These are phyloP conservation scores for Heliocidaris tuberculata DNA, from an alignment of 35 echinoderm and acorn worm species.

Conservation along the genomic window DNA sequence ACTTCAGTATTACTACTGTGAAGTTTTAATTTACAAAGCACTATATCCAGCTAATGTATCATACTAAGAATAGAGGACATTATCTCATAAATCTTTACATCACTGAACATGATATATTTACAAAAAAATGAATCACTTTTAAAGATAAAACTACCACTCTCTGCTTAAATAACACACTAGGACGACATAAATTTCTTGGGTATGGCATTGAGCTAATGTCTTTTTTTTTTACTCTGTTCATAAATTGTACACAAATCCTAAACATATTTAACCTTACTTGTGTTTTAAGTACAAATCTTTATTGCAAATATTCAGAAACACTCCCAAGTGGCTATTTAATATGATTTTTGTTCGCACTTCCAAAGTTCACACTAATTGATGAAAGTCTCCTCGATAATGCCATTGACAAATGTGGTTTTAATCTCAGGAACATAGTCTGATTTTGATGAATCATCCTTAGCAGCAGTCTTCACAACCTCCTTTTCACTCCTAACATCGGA, in stretches of 20 bases:
- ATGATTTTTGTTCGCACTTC: background rate
- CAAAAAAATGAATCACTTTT: background rate
- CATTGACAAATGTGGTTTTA: conserved; percentile 35
- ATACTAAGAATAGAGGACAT: background rate
- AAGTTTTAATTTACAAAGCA: background rate
- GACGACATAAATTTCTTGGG: background rate
- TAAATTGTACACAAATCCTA: background rate
- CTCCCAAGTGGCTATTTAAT: background rate
- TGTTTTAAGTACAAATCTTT: background rate
- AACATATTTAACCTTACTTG: background rate
- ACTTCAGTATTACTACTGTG: background rate
- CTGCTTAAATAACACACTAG: background rate
- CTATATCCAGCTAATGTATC: background rate
- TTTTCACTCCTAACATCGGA: background rate
- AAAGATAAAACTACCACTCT: background rate
- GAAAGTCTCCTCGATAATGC: conserved; percentile 44
- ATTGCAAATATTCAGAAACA: background rate
- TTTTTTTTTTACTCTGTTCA: background rate
- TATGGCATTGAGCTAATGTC: background rate
- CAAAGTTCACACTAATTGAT: conserved; percentile 3
- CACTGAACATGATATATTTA: conserved; percentile 8
- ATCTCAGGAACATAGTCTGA: background rate
- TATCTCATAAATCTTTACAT: background rate
- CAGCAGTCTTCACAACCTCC: background rate
- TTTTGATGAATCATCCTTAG: background rate